A percentile compares a stretch with the other conserved stretches of the same genome.
phyloP scores from a whole-genome alignment of 2,888 invertebrate species.

The Microplitis manilae region DNA sequence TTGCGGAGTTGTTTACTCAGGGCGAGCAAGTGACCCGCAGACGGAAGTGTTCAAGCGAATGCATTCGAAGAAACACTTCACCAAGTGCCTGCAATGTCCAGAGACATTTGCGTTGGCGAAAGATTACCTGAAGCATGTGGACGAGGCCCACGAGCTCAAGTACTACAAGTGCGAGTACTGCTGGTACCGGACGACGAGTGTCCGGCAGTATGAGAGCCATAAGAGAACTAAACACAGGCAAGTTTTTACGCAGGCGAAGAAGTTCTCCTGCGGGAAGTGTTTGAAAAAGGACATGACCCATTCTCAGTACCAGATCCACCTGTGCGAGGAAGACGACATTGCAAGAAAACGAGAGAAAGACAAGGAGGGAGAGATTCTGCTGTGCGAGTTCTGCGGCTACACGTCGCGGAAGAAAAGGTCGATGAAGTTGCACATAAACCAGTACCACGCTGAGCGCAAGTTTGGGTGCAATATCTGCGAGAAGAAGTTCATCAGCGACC shows the following conservation, averaged over 20 bases:
- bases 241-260: no score
- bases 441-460: constrained; percentile 51
- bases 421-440: constrained; percentile 57
- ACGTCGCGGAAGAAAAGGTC: constrained; percentile 59
- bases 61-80: constrained; percentile 47
- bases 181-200: no score
- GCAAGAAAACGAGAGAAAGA: background rate
- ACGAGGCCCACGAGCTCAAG: background rate
- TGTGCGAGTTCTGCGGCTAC: constrained; percentile 54
- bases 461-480: constrained; percentile 58
- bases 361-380: background rate
- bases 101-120: constrained; percentile 31
- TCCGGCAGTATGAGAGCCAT: no score
- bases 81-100: constrained; percentile 45
- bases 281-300: no score
- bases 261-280: no score
- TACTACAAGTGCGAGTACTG: constrained; percentile 4
- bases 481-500: background rate
- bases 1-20: constrained; percentile 3
- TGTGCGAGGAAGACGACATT: background rate
- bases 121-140: background rate
- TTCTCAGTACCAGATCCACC: background rate
- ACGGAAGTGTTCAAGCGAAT: constrained; percentile 17
- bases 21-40: background rate
- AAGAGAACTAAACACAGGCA: no score